Conservation (phyloP, 2,797 vertebrate genomes). For the Natrix natrix region DNA sequence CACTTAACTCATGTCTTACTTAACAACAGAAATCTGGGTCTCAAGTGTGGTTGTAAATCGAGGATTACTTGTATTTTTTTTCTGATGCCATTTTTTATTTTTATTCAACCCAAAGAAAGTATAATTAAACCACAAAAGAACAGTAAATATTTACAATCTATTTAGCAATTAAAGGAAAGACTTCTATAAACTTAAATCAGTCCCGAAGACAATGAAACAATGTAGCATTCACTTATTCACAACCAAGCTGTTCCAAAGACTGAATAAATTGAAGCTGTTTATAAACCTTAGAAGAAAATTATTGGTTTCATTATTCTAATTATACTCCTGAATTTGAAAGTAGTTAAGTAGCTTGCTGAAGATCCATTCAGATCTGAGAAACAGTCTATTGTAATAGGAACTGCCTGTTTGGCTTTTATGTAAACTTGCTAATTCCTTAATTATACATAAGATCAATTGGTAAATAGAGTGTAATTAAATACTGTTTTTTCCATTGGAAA, state of each 20-base stretch:
- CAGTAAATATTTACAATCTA: not conserved
- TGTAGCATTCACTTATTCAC: not conserved
- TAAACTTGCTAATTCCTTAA: conserved; percentile 6
- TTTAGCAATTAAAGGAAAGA: not conserved
- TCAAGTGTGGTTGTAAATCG: not conserved
- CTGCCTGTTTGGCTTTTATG: not conserved
- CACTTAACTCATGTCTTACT: not conserved
- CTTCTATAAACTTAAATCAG: not conserved
- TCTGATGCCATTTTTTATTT: not conserved
- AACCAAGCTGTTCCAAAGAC: not conserved
- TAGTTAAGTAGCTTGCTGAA: conserved; percentile 6
- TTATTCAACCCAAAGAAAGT: not conserved
- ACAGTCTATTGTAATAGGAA: conserved; percentile 20
- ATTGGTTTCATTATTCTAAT: not conserved
- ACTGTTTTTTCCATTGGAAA: conserved; percentile 9
- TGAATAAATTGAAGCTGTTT: not conserved
- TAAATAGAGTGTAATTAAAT: not conserved
- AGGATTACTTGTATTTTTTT: not conserved
- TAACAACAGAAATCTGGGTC: not conserved
- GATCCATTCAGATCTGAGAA: conserved; percentile 15
- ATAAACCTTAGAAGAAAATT: conserved; percentile 6
- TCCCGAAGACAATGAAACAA: conserved; percentile 5
- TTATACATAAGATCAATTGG: not conserved
- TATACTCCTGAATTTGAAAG: not conserved
- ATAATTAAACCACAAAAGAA: not conserved